phyloP scores from a whole-genome alignment of 92 coral and sea anemone genomes.

The Epizoanthus illoricatus region DNA sequence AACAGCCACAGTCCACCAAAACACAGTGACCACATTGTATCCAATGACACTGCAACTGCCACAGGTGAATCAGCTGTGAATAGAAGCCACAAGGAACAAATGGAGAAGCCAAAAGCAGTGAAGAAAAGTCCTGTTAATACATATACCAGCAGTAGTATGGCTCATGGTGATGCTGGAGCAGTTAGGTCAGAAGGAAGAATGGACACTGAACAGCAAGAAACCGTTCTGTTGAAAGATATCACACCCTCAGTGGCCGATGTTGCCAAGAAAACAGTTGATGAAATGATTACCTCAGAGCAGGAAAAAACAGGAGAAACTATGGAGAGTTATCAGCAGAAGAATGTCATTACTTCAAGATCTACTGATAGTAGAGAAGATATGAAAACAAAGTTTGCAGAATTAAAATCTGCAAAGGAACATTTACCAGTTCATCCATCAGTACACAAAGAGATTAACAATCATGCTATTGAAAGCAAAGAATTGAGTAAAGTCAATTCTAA shows the following conservation, averaged over 20 bases:
- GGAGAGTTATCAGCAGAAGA: background rate
- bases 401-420: background rate
- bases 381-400: too few species aligned
- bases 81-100: conserved; percentile 18
- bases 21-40: background rate
- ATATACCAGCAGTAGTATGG: background rate
- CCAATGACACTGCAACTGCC: background rate
- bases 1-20: conserved; percentile 24
- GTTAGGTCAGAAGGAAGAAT: background rate
- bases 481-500: background rate
- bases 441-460: background rate
- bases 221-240: background rate
- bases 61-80: background rate
- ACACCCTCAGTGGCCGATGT: background rate
- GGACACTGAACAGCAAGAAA: background rate
- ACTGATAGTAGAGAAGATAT: background rate
- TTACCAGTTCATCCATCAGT: background rate
- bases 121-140: background rate
- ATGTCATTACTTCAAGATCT: background rate
- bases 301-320: background rate
- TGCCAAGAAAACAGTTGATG: background rate
- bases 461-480: background rate
- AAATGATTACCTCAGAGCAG: background rate
- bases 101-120: background rate
- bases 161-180: background rate